A percentile compares a stretch with the other conserved stretches of the same genome.
Evolutionary conservation across 1,140 invertebrate genomes (phyloP).

Genomic region (Colletes latitarsis): DNA sequence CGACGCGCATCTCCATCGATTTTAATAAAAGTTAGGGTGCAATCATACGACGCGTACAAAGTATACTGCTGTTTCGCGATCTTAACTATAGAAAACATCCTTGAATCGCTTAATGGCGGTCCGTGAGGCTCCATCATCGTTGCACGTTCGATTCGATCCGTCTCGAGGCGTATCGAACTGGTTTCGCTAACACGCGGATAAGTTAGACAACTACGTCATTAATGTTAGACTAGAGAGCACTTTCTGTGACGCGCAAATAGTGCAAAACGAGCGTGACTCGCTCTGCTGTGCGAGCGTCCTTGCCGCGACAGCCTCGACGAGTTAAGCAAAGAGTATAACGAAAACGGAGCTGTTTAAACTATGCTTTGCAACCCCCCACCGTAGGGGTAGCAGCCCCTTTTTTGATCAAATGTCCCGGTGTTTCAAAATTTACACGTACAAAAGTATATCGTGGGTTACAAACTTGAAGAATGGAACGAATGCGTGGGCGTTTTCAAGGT

Average conservation of each 20-base stretch:
- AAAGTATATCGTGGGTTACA: too few species aligned
- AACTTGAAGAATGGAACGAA: too few species aligned
- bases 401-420: too few species aligned
- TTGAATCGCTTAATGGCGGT: background rate
- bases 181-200: constrained; percentile 28
- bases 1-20: background rate
- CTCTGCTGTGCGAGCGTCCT: constrained; percentile 9
- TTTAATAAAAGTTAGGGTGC: background rate
- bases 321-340: background rate
- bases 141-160: constrained; percentile 4
- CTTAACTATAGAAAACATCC: constrained; percentile 13
- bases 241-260: constrained; percentile 41
- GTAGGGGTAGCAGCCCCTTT: too few species aligned
- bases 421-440: too few species aligned
- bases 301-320: constrained; percentile 1
- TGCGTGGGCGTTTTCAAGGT: too few species aligned
- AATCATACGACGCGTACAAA: background rate
- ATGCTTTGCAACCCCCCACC: too few species aligned
- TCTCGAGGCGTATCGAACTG: constrained; percentile 26
- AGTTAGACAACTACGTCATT: constrained; percentile 30
- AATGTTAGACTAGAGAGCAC: constrained; percentile 30
- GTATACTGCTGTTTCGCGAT: constrained; percentile 1
- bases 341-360: background rate
- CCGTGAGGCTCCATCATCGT: constrained; percentile 11
- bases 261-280: constrained; percentile 12